A percentile compares a stretch with the other conserved stretches of the same genome.
Evolutionary conservation across 2,113 vertebrate genomes (phyloP).

Genomic region (Hymenochirus boettgeri): DNA sequence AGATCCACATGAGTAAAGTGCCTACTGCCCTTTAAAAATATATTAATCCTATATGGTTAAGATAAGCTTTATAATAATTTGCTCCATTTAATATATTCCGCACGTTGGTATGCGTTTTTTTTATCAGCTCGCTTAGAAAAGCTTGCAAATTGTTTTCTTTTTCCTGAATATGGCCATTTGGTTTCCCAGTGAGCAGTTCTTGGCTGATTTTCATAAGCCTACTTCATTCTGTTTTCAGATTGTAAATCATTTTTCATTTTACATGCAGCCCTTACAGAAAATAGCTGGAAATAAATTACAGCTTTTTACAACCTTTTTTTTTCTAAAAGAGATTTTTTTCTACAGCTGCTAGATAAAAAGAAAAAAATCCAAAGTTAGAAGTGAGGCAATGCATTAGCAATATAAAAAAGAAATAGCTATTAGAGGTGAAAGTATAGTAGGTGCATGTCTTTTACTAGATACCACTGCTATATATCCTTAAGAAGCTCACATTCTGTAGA

Average conservation of each 20-base stretch:
- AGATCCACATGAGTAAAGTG: too few relatives aligned
- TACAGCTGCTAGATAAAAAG: not conserved
- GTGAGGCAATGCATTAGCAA: not conserved
- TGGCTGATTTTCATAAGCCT: slow-evolving; percentile 33
- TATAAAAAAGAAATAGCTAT: not conserved
- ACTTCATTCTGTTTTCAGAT: slow-evolving; percentile 29
- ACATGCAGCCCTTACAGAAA: slow-evolving; percentile 31
- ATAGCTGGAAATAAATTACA: slow-evolving; percentile 31
- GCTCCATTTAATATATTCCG: too few relatives aligned
- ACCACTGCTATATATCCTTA: slow-evolving; percentile 1
- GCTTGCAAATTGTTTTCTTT: slow-evolving; percentile 20
- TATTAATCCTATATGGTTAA: too few relatives aligned
- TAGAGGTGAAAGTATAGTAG: not conserved
- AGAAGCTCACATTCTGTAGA: not conserved
- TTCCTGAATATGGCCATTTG: slow-evolving; percentile 28
- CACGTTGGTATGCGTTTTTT: not conserved
- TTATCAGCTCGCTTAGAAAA: slow-evolving; percentile 25
- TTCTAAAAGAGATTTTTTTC: not conserved
- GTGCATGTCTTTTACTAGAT: slow-evolving; percentile 2
- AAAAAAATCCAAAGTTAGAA: slow-evolving; percentile 1
- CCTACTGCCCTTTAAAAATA: too few relatives aligned
- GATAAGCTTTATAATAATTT: too few relatives aligned
- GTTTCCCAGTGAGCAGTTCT: slow-evolving; percentile 11
- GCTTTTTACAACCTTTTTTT: slow-evolving; percentile 8
- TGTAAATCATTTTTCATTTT: slow-evolving; percentile 37